These are phyloP conservation scores for Petrophora chlorosata DNA, from an alignment of 2,888 invertebrate species.

Conservation along the genomic window DNA sequence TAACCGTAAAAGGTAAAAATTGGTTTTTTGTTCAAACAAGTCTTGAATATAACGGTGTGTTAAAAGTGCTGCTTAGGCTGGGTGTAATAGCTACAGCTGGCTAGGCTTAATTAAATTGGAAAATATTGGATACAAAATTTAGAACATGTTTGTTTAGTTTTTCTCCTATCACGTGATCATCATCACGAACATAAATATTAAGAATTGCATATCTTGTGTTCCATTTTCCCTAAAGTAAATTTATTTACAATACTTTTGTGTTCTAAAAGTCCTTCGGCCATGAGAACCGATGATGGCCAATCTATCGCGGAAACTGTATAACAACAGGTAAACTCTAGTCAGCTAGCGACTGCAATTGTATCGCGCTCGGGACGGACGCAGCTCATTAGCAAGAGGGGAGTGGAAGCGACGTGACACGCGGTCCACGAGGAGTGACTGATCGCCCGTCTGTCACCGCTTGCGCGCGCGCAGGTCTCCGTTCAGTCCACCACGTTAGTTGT, in stretches of 20 bases:
- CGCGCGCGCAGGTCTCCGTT: slow-evolving; percentile 73
- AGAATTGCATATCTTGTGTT: no score
- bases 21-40: slow-evolving; percentile 11
- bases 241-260: no score
- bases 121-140: no score
- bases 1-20: slow-evolving; percentile 23
- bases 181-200: no score
- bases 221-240: no score
- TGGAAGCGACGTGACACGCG: slow-evolving; percentile 59
- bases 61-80: no score
- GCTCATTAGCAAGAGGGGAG: slow-evolving; percentile 68
- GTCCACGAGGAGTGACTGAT: slow-evolving; percentile 76
- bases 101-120: no score
- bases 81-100: no score
- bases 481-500: slow-evolving; percentile 58
- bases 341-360: slow-evolving; percentile 28
- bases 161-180: no score
- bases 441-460: slow-evolving; percentile 60
- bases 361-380: slow-evolving; percentile 59
- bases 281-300: no score
- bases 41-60: slow-evolving; percentile 36
- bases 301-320: slow-evolving; percentile 33
- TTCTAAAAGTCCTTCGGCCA: no score
- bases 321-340: slow-evolving; percentile 35
- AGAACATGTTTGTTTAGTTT: no score